phyloP scores from a whole-genome alignment of 2,113 vertebrate genomes.

The Mugil cephalus region DNA sequence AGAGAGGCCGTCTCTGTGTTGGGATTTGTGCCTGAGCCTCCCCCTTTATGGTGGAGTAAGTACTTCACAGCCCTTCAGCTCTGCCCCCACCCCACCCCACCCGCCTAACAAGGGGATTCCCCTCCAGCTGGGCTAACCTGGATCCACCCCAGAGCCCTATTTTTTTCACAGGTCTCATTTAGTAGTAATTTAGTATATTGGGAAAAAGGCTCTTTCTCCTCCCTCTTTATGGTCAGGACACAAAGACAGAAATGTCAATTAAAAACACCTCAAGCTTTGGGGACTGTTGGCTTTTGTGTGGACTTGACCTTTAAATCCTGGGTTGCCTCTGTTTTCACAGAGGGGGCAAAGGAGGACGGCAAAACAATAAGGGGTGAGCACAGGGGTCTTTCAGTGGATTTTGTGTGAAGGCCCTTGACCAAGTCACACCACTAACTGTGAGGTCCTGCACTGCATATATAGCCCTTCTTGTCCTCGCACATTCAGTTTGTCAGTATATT shows the following conservation, averaged over 20 bases:
- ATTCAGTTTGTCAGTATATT: constrained; percentile 50
- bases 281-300: constrained; percentile 79
- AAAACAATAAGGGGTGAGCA: constrained; percentile 71
- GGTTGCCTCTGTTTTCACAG: constrained; percentile 82
- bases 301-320: constrained; percentile 87
- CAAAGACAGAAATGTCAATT: constrained; percentile 85
- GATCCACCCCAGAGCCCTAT: constrained; percentile 71
- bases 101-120: constrained; percentile 79
- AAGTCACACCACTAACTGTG: constrained; percentile 70
- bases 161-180: constrained; percentile 80
- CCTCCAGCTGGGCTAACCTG: constrained; percentile 73
- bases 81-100: constrained; percentile 69
- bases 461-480: constrained; percentile 44
- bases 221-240: constrained; percentile 70
- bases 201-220: constrained; percentile 55
- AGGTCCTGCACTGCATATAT: constrained; percentile 57
- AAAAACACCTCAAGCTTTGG: constrained; percentile 82
- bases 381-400: constrained; percentile 68
- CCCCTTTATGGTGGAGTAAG: constrained; percentile 83
- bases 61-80: constrained; percentile 75
- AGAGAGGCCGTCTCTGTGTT: constrained; percentile 84
- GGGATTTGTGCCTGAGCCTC: constrained; percentile 89
- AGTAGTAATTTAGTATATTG: constrained; percentile 81
- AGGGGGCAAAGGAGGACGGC: constrained; percentile 68
- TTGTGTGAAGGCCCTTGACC: constrained; percentile 75